Evolutionary conservation across 2,888 invertebrate species (phyloP).

Genomic region (Aphodius granarius): DNA sequence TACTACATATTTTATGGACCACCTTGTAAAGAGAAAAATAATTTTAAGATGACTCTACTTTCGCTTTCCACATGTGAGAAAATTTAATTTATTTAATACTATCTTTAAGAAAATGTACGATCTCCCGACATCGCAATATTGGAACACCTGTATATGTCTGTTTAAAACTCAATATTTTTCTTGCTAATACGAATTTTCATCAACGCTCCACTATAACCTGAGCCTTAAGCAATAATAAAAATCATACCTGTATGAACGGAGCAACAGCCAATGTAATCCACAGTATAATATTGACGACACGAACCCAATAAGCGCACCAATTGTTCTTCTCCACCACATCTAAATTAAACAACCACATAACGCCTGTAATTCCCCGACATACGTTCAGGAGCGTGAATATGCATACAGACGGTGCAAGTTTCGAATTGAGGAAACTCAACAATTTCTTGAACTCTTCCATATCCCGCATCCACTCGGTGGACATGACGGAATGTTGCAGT

Average conservation of each 20-base stretch:
- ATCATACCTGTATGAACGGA: slow-evolving; percentile 71
- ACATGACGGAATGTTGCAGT: slow-evolving; percentile 70
- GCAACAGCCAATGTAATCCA: slow-evolving; percentile 68
- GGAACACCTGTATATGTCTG: too few relatives aligned
- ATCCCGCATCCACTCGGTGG: slow-evolving; percentile 81
- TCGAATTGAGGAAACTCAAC: slow-evolving; percentile 74
- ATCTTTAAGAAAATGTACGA: too few relatives aligned
- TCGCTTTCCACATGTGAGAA: too few relatives aligned
- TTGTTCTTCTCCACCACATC: slow-evolving; percentile 56
- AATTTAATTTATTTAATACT: too few relatives aligned
- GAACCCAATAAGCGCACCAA: slow-evolving; percentile 62
- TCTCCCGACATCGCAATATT: too few relatives aligned
- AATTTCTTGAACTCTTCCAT: slow-evolving; percentile 78
- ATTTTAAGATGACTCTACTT: too few relatives aligned
- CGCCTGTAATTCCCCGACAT: slow-evolving; percentile 72
- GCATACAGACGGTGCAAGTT: slow-evolving; percentile 75
- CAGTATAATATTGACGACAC: slow-evolving; percentile 61
- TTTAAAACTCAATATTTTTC: too few relatives aligned
- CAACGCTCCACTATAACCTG: too few relatives aligned
- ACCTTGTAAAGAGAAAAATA: too few relatives aligned
- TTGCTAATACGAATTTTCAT: too few relatives aligned
- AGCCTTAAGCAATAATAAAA: slow-evolving; percentile 25
- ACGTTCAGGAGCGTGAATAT: slow-evolving; percentile 75
- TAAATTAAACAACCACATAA: slow-evolving; percentile 66
- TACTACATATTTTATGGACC: too few relatives aligned